Percentiles rank a stretch among this genome's conserved stretches.
phyloP scores from a whole-genome alignment of 2,888 invertebrate genomes.

The Cephus rjabovi region DNA sequence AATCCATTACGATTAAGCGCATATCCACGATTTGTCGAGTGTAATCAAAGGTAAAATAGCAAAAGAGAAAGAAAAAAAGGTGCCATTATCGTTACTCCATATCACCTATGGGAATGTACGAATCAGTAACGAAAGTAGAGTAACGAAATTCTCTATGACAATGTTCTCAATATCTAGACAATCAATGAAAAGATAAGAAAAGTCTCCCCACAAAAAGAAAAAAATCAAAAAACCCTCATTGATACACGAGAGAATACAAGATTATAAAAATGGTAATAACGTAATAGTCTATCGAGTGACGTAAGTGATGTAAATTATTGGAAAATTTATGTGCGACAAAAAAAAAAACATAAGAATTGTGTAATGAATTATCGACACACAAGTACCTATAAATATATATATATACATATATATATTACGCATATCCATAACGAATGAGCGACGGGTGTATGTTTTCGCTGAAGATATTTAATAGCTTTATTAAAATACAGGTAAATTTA shows the following conservation, averaged over 20 bases:
- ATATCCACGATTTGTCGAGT: slow-evolving; percentile 18
- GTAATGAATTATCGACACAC: neutral
- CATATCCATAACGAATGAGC: neutral
- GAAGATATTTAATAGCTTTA: slow-evolving; percentile 21
- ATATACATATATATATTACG: neutral
- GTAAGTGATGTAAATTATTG: neutral
- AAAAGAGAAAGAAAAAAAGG: neutral
- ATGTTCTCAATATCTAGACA: neutral
- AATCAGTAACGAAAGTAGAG: neutral
- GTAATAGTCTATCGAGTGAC: neutral
- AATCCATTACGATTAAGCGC: slow-evolving; percentile 18
- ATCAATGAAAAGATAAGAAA: neutral
- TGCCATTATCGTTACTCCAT: neutral
- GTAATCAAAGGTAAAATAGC: slow-evolving; percentile 19
- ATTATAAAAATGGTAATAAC: neutral
- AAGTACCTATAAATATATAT: neutral
- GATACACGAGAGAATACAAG: neutral
- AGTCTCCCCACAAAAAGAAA: neutral
- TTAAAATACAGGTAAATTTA: slow-evolving; percentile 8
- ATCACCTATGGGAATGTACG: neutral
- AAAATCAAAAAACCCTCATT: neutral
- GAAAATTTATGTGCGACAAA: neutral
- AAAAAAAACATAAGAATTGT: neutral
- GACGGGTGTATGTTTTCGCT: slow-evolving; percentile 15
- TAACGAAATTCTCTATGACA: neutral